These are phyloP conservation scores for Pemphredon lugubris DNA, from an alignment of 2,888 invertebrate species.

Conservation along the genomic window DNA sequence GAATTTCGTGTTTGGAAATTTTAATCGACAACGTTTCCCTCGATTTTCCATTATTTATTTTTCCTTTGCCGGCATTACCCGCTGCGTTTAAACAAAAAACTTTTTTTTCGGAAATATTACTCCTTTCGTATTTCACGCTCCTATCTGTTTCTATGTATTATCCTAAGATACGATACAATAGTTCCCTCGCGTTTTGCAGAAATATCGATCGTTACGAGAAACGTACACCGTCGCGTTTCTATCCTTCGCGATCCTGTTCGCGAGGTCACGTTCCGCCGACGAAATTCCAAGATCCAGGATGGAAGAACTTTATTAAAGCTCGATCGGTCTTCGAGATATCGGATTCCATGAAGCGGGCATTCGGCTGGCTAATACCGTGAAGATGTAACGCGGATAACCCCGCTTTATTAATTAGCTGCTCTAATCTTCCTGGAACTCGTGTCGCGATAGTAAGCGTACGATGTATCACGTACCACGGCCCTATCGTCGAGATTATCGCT, in stretches of 20 bases:
- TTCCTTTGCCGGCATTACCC: no score
- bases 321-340: slow-evolving; percentile 73
- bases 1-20: no score
- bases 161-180: no score
- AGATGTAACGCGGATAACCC: slow-evolving; percentile 70
- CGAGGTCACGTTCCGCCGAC: slow-evolving; percentile 56
- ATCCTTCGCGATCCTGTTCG: slow-evolving; percentile 1
- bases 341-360: slow-evolving; percentile 70
- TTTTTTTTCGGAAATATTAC: no score
- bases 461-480: slow-evolving; percentile 45
- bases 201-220: background rate
- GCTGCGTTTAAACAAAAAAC: no score
- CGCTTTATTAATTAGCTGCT: slow-evolving; percentile 69
- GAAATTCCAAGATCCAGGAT: slow-evolving; percentile 66
- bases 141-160: no score
- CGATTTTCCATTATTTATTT: no score
- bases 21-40: no score
- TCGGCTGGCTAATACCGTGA: slow-evolving; percentile 57
- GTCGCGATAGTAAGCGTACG: slow-evolving; percentile 56
- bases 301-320: slow-evolving; percentile 75
- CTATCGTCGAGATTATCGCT: slow-evolving; percentile 57
- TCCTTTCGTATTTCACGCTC: no score
- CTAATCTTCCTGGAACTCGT: slow-evolving; percentile 67
- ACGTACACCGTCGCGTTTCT: background rate
- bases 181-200: no score